These are phyloP conservation scores for Pachypanchax playfairii DNA, from an alignment of 2,113 vertebrate genomes.

Conservation along the genomic window DNA sequence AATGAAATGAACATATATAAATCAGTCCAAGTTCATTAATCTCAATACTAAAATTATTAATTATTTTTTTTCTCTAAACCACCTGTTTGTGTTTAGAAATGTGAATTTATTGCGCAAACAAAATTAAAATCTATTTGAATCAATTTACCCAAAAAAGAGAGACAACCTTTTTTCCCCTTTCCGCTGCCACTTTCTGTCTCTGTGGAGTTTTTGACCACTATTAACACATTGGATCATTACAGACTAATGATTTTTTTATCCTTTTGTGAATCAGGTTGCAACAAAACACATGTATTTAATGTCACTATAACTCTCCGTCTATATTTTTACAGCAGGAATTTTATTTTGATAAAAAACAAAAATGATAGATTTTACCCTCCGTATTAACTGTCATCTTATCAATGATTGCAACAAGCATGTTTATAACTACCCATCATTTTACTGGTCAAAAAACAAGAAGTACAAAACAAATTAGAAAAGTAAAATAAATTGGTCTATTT, in stretches of 20 bases:
- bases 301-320: not conserved
- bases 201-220: constrained; percentile 1
- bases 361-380: not conserved
- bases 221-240: not conserved
- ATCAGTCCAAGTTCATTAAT: too few species aligned
- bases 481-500: too few species aligned
- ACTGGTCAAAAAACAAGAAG: not conserved
- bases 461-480: too few species aligned
- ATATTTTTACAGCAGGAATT: not conserved
- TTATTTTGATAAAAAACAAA: not conserved
- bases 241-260: not conserved
- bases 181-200: not conserved
- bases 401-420: not conserved
- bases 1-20: too few species aligned
- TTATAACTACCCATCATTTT: not conserved
- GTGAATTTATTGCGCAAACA: not conserved
- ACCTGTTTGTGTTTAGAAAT: not conserved
- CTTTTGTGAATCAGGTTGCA: too few species aligned
- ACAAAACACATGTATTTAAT: not conserved
- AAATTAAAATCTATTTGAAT: not conserved
- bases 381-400: not conserved
- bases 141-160: not conserved
- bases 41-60: not conserved
- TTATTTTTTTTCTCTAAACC: not conserved
- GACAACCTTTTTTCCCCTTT: not conserved